A percentile compares a stretch with the other conserved stretches of the same genome.
phyloP scores from a whole-genome alignment of 2,113 vertebrate species.

The Microtus pennsylvanicus region DNA sequence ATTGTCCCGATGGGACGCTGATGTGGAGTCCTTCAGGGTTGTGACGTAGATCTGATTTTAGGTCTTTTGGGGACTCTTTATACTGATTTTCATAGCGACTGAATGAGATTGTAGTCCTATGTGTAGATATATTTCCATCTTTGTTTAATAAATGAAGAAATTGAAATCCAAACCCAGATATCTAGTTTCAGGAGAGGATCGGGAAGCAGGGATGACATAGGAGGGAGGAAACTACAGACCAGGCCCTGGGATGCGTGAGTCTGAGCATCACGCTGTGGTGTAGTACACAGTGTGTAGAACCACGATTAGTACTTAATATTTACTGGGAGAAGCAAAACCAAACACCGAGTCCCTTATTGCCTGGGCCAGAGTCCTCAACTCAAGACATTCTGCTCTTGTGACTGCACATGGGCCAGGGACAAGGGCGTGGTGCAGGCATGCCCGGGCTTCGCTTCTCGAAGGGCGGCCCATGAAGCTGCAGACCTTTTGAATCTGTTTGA shows the following conservation, averaged over 20 bases:
- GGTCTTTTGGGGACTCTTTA: background rate
- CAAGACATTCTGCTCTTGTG: background rate
- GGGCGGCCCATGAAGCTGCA: rapidly evolving
- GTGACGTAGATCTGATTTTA: too few relatives aligned
- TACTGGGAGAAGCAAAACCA: background rate
- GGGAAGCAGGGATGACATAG: background rate
- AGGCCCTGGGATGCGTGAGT: background rate
- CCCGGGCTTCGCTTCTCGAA: background rate
- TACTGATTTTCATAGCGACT: background rate
- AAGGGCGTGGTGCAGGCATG: background rate
- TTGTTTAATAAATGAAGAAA: background rate
- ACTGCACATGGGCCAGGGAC: background rate
- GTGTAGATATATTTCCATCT: background rate
- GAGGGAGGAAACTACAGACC: background rate
- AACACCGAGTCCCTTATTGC: background rate
- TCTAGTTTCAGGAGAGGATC: background rate
- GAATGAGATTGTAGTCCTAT: background rate
- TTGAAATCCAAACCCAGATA: background rate
- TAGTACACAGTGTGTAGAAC: background rate
- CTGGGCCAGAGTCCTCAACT: background rate
- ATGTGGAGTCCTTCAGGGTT: background rate
- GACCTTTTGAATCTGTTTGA: background rate
- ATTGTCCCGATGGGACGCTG: background rate
- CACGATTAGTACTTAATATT: background rate
- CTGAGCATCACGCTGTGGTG: background rate